phyloP scores from a whole-genome alignment of 2,888 invertebrate species.

The Clusia tigrina region DNA sequence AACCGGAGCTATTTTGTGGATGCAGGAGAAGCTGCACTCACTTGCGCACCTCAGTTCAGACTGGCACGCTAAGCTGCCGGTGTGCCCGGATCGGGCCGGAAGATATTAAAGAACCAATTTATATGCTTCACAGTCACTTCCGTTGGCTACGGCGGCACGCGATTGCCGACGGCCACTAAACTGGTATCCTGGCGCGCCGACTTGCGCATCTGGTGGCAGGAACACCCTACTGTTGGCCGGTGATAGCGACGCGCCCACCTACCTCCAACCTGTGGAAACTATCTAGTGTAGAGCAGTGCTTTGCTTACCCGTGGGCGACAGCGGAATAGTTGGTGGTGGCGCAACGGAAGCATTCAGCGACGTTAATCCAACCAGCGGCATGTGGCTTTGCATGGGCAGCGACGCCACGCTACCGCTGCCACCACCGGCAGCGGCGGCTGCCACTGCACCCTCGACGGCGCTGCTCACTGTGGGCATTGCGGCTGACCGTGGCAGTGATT shows the following conservation, averaged over 20 bases:
- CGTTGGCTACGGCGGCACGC: no score
- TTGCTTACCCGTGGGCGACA: slow-evolving; percentile 47
- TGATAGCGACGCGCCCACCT: no score
- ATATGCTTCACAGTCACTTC: no score
- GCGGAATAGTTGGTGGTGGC: background rate
- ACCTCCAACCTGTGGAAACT: no score
- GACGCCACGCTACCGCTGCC: slow-evolving; percentile 43
- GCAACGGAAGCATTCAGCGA: background rate
- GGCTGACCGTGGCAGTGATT: slow-evolving; percentile 36
- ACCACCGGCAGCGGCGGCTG: slow-evolving; percentile 60
- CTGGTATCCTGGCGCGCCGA: background rate
- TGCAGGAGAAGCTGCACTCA: no score
- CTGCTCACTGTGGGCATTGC: slow-evolving; percentile 49
- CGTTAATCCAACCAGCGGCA: slow-evolving; percentile 35
- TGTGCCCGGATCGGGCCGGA: no score
- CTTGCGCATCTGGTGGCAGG: background rate
- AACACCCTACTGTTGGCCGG: no score
- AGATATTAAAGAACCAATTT: no score
- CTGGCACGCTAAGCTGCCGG: no score
- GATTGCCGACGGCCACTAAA: no score
- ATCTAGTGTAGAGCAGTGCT: background rate
- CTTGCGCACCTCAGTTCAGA: no score
- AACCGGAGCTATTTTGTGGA: no score
- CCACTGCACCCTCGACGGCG: slow-evolving; percentile 61
- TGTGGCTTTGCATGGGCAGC: slow-evolving; percentile 42